Percentiles rank a stretch among this genome's conserved stretches.
Conservation (phyloP, 2,888 invertebrate species). For the Labia minor region DNA sequence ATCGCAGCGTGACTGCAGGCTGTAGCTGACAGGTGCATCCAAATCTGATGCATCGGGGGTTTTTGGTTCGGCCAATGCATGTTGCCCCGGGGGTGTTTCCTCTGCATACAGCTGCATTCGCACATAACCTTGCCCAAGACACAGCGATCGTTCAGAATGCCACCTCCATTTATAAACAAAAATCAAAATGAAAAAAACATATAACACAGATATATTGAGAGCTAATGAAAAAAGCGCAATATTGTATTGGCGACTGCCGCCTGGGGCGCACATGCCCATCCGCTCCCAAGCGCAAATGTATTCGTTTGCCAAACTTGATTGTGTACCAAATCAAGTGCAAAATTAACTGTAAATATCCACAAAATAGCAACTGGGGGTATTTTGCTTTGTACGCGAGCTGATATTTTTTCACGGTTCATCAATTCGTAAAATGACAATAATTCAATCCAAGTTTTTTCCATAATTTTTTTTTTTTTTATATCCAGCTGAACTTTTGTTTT, state of each 20-base stretch:
- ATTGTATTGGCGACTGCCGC: neutral
- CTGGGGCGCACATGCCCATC: neutral
- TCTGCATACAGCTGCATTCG: too few species aligned
- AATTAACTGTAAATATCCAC: constrained; percentile 13
- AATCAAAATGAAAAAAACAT: too few species aligned
- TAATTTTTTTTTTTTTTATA: neutral
- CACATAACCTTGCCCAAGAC: too few species aligned
- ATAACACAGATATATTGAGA: neutral
- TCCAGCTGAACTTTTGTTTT: neutral
- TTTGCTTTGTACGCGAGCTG: constrained; percentile 1
- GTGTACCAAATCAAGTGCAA: constrained; percentile 13
- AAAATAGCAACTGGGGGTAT: constrained; percentile 1
- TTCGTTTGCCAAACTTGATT: constrained; percentile 13
- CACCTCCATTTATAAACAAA: neutral
- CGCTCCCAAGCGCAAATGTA: neutral
- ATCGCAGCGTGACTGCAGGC: neutral
- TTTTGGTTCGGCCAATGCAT: neutral
- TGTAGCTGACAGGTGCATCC: neutral
- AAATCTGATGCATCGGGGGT: neutral
- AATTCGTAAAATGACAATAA: constrained; percentile 26
- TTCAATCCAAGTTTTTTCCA: constrained; percentile 19
- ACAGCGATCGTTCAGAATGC: neutral
- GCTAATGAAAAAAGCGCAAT: constrained; percentile 8
- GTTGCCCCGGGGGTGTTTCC: too few species aligned
- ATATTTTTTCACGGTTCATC: constrained; percentile 25